Base-by-base conservation (phyloP, 1,140 invertebrate genomes). In the Anastrepha obliqua region DNA sequence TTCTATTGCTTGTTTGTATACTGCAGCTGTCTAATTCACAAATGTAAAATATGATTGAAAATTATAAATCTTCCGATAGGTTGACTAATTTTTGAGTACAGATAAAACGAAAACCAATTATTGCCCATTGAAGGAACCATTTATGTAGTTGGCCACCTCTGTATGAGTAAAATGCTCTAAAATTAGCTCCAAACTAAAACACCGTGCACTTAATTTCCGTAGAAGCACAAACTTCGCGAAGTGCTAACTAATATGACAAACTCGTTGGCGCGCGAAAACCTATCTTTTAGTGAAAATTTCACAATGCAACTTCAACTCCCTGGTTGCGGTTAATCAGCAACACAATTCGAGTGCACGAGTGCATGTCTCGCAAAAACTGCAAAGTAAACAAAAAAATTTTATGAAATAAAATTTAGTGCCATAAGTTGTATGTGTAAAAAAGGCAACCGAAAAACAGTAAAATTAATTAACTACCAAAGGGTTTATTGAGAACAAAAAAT, bases 401-500 rank as follows among this genome's bases (percentile, higher is more conserved):
- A 15, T 74, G 44, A 47, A 74, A 74, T n/a, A 51, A 74, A 74
- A 74, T 17, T 74, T 17, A 17, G 13, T 4, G 39, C 42, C 15
- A 15, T 13, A 11, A 47, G 70, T 74, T 67, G 64, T 11, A 39
- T 7, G 29, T 67, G 64, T 11, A 29, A 67, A 67, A 39, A 29
- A 39, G 9, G 64, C 42, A 74, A 42, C 42, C 17, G 70, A 74
- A 74, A 74, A 74, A 74, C 70, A 42, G 70, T 74, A 15, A 74
- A 74, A 74, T 74, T 74, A 74, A 74, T 74, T 74, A 74, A 74
- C 70, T 74, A 74, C 42, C 67, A 74, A 74, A 74, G 67, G 39
- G 42, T 74, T 42, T 74, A 47, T 47, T 55, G 51, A 8, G 51
- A 11, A n/a, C 67, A 74, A 15, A 74, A 55, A 74, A 42, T 29